Evolutionary conservation across 1,140 invertebrate genomes (phyloP).

Genomic region (Drosophila ficusphila): DNA sequence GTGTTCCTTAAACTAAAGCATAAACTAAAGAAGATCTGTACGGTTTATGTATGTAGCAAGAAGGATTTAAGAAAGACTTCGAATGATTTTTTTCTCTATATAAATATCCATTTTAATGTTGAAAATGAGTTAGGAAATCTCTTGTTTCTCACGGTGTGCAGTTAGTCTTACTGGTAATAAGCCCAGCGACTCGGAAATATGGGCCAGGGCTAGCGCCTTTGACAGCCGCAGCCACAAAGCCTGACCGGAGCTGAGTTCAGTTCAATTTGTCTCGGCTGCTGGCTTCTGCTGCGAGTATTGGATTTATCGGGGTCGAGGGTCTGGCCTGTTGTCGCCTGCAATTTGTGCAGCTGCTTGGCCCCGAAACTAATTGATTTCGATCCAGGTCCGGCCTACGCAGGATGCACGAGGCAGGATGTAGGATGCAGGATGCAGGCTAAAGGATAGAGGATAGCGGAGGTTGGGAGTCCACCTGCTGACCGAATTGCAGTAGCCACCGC

Average conservation of each 20-base stretch:
- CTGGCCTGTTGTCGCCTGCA: slow-evolving; percentile 38
- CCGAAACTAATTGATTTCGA: slow-evolving; percentile 42
- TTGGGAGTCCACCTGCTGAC: neutral
- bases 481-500: slow-evolving; percentile 13
- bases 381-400: slow-evolving; percentile 8
- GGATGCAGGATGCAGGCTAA: neutral
- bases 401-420: neutral
- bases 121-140: too few species aligned
- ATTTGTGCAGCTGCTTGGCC: slow-evolving; percentile 44
- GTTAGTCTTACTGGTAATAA: slow-evolving; percentile 57
- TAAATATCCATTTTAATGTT: too few species aligned
- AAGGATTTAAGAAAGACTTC: too few species aligned
- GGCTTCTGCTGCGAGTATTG: neutral
- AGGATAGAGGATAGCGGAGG: too few species aligned
- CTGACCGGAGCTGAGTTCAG: slow-evolving; percentile 16
- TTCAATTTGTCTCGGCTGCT: slow-evolving; percentile 35
- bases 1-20: too few species aligned
- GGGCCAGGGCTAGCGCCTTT: slow-evolving; percentile 45
- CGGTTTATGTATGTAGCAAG: too few species aligned
- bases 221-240: slow-evolving; percentile 33
- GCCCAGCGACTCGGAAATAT: slow-evolving; percentile 43
- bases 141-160: slow-evolving; percentile 5
- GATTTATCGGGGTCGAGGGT: slow-evolving; percentile 41
- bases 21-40: too few species aligned
- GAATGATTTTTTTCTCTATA: too few species aligned